Base-by-base conservation (phyloP, 2,113 vertebrate species). In the Pagrus major region DNA sequence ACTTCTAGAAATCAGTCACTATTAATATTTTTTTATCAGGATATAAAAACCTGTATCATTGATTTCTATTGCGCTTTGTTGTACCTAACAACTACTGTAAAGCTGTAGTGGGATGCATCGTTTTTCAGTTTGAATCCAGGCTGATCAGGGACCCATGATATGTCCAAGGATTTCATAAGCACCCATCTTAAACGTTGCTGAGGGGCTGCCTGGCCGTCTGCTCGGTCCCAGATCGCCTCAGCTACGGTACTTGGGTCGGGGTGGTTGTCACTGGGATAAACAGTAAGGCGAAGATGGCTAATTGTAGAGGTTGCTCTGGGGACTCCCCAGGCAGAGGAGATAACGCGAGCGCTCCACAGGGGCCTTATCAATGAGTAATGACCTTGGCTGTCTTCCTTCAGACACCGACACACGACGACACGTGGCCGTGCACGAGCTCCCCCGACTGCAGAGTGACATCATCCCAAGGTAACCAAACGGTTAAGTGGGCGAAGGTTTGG, bases 321-420 rank as follows among this genome's bases (percentile, higher is more conserved):
- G 78, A 86, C 67, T 91, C 85, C 84, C 86, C 75, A 46, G 80
- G 89, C 88, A 75, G 76, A 54, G 66, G 77, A 90, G 92, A 93
- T 91, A 89, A 87, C 86, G 58, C 39, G 59, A 87, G 76, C 20
- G 39, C 82, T 80, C 86, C 84, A 65, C 68, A 1, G 74, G 80
- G 86, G 86, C 64, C 75, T 82, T 75, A 91, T 93, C 92, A 88
- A 88, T 93, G 88, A 91, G 87, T 86, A 83, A 93, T 86, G 90
- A 93, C 91, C 90, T 89, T 76, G 82, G 58, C 66, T 65, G 81
- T 31, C 80, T 79, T 83, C 64, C 56, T 39, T 69, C 33, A 47
- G 68, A 71, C 78, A 61, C 44, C 23, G 42, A 27, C 42, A 58
- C 81, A 65, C 71, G 29, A 31, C 55, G 58, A 77, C 58, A 54